Conservation (phyloP, 2,888 invertebrate species). For the Noctua fimbriata region DNA sequence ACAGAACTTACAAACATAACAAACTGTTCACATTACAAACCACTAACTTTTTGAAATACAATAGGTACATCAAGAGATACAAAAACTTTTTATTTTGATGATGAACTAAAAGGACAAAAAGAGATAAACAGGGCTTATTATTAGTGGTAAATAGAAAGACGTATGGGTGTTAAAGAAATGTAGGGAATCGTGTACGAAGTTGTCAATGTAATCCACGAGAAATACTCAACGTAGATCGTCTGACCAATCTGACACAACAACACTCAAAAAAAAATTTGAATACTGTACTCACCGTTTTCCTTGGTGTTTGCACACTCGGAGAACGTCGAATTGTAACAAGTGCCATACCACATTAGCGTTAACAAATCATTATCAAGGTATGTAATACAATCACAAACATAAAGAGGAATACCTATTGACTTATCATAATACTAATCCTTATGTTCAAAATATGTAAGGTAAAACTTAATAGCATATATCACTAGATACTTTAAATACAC, state of each 20-base stretch:
- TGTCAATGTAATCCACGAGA: conserved; percentile 22
- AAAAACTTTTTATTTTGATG: conserved; percentile 7
- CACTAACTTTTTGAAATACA: conserved; percentile 18
- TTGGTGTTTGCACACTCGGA: conserved; percentile 89
- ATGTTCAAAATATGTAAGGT: conserved; percentile 78
- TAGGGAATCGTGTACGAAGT: conserved; percentile 22
- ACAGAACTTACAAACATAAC: conserved; percentile 11
- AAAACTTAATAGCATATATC: conserved; percentile 69
- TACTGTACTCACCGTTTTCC: conserved; percentile 86
- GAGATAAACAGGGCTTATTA: conserved; percentile 8
- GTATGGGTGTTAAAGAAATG: conserved; percentile 5
- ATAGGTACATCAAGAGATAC: conserved; percentile 12
- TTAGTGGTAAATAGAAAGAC: conserved; percentile 21
- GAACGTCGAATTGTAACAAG: conserved; percentile 89
- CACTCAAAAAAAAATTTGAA: conserved; percentile 59
- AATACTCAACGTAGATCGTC: conserved; percentile 33
- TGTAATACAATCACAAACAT: conserved; percentile 86
- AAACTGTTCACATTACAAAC: conserved; percentile 20
- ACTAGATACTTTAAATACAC: conserved; percentile 68
- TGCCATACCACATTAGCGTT: conserved; percentile 89
- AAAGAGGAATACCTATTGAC: conserved; percentile 81
- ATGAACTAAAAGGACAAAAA: conserved; percentile 20
- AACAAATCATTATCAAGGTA: conserved; percentile 85
- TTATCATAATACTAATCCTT: conserved; percentile 82
- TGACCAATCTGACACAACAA: conserved; percentile 63